Base-by-base conservation (phyloP, 2,888 invertebrate genomes). In the Chalcosyrphus nemorum region DNA sequence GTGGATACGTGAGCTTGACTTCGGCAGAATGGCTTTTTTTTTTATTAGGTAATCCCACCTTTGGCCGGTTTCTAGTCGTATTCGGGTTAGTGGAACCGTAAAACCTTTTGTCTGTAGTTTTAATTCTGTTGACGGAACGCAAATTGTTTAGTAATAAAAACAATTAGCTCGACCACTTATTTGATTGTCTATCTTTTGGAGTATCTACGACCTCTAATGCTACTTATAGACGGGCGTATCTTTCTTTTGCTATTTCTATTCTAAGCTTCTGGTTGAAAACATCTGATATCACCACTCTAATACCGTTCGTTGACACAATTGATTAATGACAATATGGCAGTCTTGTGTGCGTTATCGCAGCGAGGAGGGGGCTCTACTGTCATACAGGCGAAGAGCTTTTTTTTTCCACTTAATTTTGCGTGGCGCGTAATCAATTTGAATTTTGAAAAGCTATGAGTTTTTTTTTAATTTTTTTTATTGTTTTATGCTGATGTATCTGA, bases 231-330 rank as follows among this genome's bases (percentile, higher is more conserved):
- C 9, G 13, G 45, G 27, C 9, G 4, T 32, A 17, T 19, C 17
- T 43, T 35, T 45, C 24, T 56, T 21, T 59, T 41, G 32, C n/a
- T 7, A 11, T 17, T 17, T 47, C 15, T 45, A n/a, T 56, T 15
- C 15, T 54, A 35, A 32, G 56, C 45, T 65, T 75, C 35, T 74
- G 41, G 41, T 52, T 41, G n/a, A 2, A n/a, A 19, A 19, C 13
- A 15, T 15, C 52, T 74, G 63, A 75, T 57, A 75, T 66, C 75
- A 57, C 24, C 75, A 57, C 24, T 38, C 56, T 29, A 32, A 66
- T 57, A 52, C 76, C 76, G 76, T 68, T 68, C 32, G 66, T 76
- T 68, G 66, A 59, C 76, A 76, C 66, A 76, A 41, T 76, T 76
- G 66, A 76, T 68, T 59, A 76, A 66, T 76, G 57, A 32, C 24